Conservation (phyloP, 2,113 vertebrate species). For the Solenodon paradoxus region DNA sequence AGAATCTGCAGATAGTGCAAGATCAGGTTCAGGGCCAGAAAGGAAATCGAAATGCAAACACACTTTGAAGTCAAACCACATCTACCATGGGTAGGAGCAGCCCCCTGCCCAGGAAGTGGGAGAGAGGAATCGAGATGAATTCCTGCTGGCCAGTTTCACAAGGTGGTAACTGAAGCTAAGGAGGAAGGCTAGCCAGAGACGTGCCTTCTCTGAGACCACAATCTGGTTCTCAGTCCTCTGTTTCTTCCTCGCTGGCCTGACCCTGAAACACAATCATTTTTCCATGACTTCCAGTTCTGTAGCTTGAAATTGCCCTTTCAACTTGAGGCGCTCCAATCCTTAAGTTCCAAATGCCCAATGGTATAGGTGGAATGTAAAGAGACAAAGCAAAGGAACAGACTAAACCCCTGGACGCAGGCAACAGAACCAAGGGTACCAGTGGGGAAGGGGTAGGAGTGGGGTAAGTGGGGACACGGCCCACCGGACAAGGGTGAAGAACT, state of each 20-base stretch:
- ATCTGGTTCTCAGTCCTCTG: not conserved
- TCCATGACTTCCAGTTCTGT: not conserved
- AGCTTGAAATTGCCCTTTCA: not conserved
- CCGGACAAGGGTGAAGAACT: no score
- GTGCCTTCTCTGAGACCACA: not conserved
- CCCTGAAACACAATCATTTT: not conserved
- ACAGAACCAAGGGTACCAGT: no score
- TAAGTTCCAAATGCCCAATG: not conserved
- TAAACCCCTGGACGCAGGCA: no score
- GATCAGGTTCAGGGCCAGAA: not conserved
- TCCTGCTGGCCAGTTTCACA: not conserved
- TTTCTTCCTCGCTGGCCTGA: not conserved
- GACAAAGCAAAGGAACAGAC: no score
- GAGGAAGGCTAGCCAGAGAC: not conserved
- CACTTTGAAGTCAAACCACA: not conserved
- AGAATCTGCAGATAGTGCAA: not conserved
- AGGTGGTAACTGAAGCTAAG: not conserved
- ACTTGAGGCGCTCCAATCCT: not conserved
- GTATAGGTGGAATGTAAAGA: no score
- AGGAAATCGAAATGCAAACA: not conserved
- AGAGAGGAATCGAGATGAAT: not conserved
- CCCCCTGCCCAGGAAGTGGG: not conserved
- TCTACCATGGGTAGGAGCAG: not conserved
- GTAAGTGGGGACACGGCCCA: no score
- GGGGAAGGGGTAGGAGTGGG: no score